Conservation (phyloP, 2,888 invertebrate species). For the Glyphotaelius pellucidus region DNA sequence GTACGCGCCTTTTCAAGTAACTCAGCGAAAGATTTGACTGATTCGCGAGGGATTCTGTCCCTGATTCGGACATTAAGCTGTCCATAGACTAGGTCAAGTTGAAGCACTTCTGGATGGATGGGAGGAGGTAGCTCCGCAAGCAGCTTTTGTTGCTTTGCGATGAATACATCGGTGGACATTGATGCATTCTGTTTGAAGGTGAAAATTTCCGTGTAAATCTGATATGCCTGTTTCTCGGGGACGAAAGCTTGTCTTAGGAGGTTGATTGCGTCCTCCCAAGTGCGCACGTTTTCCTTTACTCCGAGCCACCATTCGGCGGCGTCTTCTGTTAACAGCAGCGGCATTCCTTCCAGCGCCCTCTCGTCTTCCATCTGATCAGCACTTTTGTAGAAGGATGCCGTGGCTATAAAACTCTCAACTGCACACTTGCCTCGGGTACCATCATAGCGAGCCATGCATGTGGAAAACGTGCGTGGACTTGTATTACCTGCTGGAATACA, state of each 20-base stretch:
- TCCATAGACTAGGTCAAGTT: conserved; percentile 65
- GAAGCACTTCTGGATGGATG: conserved; percentile 50
- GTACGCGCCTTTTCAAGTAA: conserved; percentile 44
- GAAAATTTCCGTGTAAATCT: conserved; percentile 61
- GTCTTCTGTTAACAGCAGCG: neutral
- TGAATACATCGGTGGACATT: conserved; percentile 60
- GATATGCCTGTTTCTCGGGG: conserved; percentile 56
- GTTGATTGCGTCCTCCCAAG: conserved; percentile 58
- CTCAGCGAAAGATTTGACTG: conserved; percentile 57
- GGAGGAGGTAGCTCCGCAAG: conserved; percentile 63
- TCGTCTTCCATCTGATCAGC: neutral
- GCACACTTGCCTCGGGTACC: neutral
- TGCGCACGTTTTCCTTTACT: neutral
- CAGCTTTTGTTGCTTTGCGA: conserved; percentile 52
- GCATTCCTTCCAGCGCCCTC: neutral
- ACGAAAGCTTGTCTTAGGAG: conserved; percentile 56
- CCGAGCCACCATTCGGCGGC: conserved; percentile 3
- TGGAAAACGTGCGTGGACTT: neutral
- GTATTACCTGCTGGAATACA: neutral
- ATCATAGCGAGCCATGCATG: conserved; percentile 10
- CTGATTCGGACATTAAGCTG: conserved; percentile 60
- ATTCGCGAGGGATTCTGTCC: conserved; percentile 67
- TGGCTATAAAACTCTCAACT: conserved; percentile 2
- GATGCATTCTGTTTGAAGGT: conserved; percentile 49
- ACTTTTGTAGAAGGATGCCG: neutral